phyloP scores from a whole-genome alignment of 2,113 vertebrate species.

The Paracanthobrama guichenoti region DNA sequence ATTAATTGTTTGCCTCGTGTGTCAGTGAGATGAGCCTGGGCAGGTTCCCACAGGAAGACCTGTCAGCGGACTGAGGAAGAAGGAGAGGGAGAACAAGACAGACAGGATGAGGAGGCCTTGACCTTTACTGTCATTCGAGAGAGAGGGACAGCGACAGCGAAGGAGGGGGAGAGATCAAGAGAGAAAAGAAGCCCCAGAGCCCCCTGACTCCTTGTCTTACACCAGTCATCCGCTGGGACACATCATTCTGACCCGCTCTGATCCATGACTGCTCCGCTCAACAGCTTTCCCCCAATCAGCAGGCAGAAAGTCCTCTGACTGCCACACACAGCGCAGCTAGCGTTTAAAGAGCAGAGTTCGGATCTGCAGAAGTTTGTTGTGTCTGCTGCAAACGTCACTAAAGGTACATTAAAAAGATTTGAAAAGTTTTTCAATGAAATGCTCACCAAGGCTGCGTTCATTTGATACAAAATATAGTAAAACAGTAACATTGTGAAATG shows the following conservation, averaged over 20 bases:
- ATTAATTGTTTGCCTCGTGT: slow-evolving; percentile 75
- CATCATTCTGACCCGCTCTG: slow-evolving; percentile 39
- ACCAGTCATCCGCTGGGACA: slow-evolving; percentile 42
- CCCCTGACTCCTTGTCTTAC: slow-evolving; percentile 26
- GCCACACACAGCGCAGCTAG: background rate
- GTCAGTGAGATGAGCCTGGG: slow-evolving; percentile 65
- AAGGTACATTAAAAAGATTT: background rate
- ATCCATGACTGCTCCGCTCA: slow-evolving; percentile 40
- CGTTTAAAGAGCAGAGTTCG: background rate
- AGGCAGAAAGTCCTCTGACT: background rate
- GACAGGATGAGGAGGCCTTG: slow-evolving; percentile 69
- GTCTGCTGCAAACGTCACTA: background rate
- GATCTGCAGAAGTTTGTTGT: background rate
- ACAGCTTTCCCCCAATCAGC: slow-evolving; percentile 15
- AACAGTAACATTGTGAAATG: too few relatives aligned
- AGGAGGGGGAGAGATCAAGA: background rate
- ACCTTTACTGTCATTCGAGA: slow-evolving; percentile 78
- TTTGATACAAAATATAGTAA: too few relatives aligned
- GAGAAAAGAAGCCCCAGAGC: slow-evolving; percentile 15
- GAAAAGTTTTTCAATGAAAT: too few relatives aligned
- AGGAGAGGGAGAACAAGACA: slow-evolving; percentile 64
- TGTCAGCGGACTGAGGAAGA: slow-evolving; percentile 66
- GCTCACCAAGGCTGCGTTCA: too few relatives aligned
- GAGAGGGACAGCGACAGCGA: slow-evolving; percentile 48
- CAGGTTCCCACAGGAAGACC: slow-evolving; percentile 71